Conservation (phyloP, 2,888 invertebrate genomes). For the Hydriomena furcata region DNA sequence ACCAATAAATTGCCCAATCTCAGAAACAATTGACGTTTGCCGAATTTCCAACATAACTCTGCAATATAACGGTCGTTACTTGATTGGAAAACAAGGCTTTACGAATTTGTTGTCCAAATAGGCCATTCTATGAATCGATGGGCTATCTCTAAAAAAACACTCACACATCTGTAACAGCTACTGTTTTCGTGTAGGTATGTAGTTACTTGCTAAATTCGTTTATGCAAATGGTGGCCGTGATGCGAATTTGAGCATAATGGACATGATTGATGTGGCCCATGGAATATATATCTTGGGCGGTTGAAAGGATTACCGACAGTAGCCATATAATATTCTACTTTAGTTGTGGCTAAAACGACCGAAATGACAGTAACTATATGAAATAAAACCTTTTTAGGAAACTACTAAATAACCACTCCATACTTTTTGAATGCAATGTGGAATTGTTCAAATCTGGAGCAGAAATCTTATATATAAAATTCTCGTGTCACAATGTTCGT, state of each 20-base stretch:
- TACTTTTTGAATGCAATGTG: too few species aligned
- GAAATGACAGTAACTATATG: too few species aligned
- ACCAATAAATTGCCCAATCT: too few species aligned
- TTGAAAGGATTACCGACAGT: constrained; percentile 23
- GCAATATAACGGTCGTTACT: too few species aligned
- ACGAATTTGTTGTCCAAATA: constrained; percentile 28
- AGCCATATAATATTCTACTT: constrained; percentile 1
- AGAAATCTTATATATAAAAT: too few species aligned
- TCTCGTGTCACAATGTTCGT: too few species aligned
- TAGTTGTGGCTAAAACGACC: too few species aligned
- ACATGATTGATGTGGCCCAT: constrained; percentile 31
- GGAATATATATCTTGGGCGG: constrained; percentile 11
- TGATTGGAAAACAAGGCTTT: constrained; percentile 8
- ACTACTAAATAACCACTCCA: too few species aligned
- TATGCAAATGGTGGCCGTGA: constrained; percentile 36
- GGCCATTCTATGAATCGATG: constrained; percentile 34
- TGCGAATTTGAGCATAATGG: constrained; percentile 28
- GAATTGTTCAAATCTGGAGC: too few species aligned
- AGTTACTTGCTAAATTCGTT: constrained; percentile 29
- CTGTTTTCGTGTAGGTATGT: constrained; percentile 27
- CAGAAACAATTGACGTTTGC: too few species aligned
- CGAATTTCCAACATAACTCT: too few species aligned
- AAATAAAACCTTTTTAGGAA: too few species aligned
- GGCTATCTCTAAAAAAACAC: constrained; percentile 12
- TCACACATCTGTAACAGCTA: background rate